These are phyloP conservation scores for Melanotaenia parkinsoni DNA, from an alignment of 2,797 vertebrate species.

Conservation along the genomic window DNA sequence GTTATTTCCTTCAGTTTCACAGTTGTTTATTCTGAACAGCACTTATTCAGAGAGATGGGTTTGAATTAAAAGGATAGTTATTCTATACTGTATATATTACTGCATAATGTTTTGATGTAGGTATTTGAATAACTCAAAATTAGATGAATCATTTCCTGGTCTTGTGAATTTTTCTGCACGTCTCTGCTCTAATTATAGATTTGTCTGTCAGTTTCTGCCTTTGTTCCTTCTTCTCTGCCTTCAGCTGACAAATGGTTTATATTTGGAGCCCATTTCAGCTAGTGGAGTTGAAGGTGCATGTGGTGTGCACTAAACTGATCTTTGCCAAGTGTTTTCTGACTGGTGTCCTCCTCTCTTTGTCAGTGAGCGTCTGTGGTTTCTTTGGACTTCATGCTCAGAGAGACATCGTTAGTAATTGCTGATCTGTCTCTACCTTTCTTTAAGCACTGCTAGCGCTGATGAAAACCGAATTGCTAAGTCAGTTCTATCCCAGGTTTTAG, in stretches of 20 bases:
- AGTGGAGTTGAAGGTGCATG: constrained; percentile 11
- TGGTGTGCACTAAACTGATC: constrained; percentile 1
- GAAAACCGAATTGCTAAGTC: constrained; percentile 8
- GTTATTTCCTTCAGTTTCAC: not conserved
- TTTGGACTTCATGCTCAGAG: not conserved
- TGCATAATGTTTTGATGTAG: not conserved
- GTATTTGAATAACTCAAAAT: not conserved
- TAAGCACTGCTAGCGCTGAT: not conserved
- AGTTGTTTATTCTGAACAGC: not conserved
- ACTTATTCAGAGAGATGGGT: not conserved
- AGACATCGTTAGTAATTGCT: not conserved
- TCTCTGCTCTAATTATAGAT: constrained; percentile 7
- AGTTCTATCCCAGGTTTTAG: constrained; percentile 14
- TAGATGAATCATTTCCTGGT: constrained; percentile 5
- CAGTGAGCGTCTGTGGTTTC: not conserved
- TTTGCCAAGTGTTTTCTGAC: constrained; percentile 6
- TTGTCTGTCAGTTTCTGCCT: not conserved
- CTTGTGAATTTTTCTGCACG: not conserved
- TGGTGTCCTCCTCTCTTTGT: not conserved
- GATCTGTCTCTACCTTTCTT: not conserved
- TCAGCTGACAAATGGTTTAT: constrained; percentile 36
- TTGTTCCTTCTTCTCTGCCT: constrained; percentile 11
- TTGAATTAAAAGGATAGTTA: not conserved
- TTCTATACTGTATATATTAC: not conserved
- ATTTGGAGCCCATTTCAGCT: constrained; percentile 21